A percentile compares a stretch with the other conserved stretches of the same genome.
Conservation (phyloP, 2,888 invertebrate genomes). For the Agriotes lineatus region DNA sequence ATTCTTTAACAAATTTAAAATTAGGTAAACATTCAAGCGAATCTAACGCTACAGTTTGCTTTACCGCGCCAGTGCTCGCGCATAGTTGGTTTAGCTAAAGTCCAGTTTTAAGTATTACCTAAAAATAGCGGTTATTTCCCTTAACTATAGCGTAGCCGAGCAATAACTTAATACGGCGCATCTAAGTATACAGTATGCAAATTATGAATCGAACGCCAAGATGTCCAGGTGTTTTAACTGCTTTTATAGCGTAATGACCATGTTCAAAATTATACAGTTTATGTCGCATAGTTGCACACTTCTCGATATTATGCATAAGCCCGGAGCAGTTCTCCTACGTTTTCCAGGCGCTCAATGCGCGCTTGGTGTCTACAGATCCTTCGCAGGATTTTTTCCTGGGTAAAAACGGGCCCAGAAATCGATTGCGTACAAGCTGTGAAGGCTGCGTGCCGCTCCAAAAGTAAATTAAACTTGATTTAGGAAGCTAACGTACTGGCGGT, state of each 20-base stretch:
- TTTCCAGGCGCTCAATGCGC: neutral
- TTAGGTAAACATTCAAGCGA: too few relatives aligned
- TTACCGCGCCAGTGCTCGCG: too few relatives aligned
- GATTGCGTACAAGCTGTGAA: neutral
- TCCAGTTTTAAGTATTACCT: neutral
- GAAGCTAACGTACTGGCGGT: constrained; percentile 1
- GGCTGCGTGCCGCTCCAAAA: neutral
- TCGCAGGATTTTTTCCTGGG: too few relatives aligned
- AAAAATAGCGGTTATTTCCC: constrained; percentile 10
- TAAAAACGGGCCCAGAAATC: neutral
- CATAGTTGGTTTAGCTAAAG: too few relatives aligned
- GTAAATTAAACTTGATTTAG: constrained; percentile 13
- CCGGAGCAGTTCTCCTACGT: neutral
- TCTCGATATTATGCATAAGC: constrained; percentile 19
- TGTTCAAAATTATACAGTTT: constrained; percentile 32
- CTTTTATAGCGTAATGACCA: constrained; percentile 29
- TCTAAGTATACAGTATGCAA: constrained; percentile 23
- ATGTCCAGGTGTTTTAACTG: constrained; percentile 30
- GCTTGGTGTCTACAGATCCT: neutral
- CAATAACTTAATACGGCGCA: constrained; percentile 15
- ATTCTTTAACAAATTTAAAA: too few relatives aligned
- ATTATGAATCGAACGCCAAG: constrained; percentile 23
- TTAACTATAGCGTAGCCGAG: constrained; percentile 1
- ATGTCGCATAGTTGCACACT: constrained; percentile 32
- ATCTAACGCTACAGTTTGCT: too few relatives aligned